Evolutionary conservation across 2,113 vertebrate species (phyloP).

Genomic region (Mugil cephalus): DNA sequence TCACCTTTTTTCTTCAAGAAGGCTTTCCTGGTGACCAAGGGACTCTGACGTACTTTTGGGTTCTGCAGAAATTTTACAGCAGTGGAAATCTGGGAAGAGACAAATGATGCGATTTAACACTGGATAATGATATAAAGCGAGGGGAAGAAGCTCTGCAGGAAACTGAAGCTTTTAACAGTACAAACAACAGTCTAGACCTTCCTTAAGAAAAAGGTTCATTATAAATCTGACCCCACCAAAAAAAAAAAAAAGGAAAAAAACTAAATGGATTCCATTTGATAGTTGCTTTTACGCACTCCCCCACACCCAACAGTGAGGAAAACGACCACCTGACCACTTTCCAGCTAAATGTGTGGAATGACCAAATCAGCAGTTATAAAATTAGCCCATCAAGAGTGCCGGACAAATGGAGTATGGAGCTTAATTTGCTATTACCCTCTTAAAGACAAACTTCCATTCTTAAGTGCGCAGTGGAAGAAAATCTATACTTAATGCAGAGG

Average conservation of each 20-base stretch:
- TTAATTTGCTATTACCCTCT: slow-evolving; percentile 90
- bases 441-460: slow-evolving; percentile 89
- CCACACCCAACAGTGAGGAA: slow-evolving; percentile 69
- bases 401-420: slow-evolving; percentile 89
- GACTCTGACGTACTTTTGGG: slow-evolving; percentile 93
- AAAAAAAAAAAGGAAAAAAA: slow-evolving; percentile 31
- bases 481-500: slow-evolving; percentile 90
- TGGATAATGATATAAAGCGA: slow-evolving; percentile 42
- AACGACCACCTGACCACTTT: slow-evolving; percentile 85
- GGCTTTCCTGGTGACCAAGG: slow-evolving; percentile 89
- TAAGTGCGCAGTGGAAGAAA: slow-evolving; percentile 87
- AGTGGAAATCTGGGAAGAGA: slow-evolving; percentile 89
- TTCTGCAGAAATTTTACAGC: slow-evolving; percentile 98
- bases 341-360: slow-evolving; percentile 86
- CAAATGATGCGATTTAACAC: slow-evolving; percentile 56
- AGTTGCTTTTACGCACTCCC: slow-evolving; percentile 71
- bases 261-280: slow-evolving; percentile 75
- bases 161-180: slow-evolving; percentile 58
- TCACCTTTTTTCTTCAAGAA: slow-evolving; percentile 99
- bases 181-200: slow-evolving; percentile 66
- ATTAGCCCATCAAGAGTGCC: slow-evolving; percentile 88
- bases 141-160: slow-evolving; percentile 39
- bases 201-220: slow-evolving; percentile 71
- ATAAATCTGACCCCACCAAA: slow-evolving; percentile 30
- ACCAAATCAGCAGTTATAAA: slow-evolving; percentile 90